Evolutionary conservation across 2,888 invertebrate genomes (phyloP), one percentile per base, ranked within the genome.

Genomic region (Hyposoter didymator): DNA sequence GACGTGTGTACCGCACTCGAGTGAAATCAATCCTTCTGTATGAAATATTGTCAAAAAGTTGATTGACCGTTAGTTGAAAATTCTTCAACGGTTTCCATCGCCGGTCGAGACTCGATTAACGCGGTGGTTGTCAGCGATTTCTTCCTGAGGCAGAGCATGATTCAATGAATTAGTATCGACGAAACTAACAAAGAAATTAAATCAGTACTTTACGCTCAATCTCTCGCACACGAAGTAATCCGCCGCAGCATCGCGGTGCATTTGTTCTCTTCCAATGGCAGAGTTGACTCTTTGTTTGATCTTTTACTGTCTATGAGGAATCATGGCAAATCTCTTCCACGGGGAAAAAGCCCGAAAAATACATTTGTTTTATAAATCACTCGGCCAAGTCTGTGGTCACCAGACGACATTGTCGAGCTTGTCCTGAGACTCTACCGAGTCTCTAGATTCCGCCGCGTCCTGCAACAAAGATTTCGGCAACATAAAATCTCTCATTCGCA

Each of bases 191-290:
- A 49, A 19, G 28, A 19, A 19, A 7, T 19, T 22, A 10, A 55
- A 22, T 2, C 19, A 8, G 22, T 55, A 22, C 10, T 3, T 22
- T 49, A 49, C 17, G 49, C n/a, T 4, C 19, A 4, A 22, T 55
- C 43, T 10, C 43, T 22, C 55, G n/a, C n/a, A n/a, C n/a, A 55
- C 32, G 55, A 49, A 49, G 52, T 28, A 69, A 67, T 55, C 82
- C 67, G 66, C 67, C 67, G 66, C 67, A 28, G 55, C 49, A 49
- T 52, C 32, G 66, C 32, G 66, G 62, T 59, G 49, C 79, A 87
- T 79, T 79, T 84, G 84, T 79, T 75, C 82, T 78, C 64, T 69
- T 85, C 83, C 85, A 87, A 87, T 88, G 86, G 82, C 85, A 86
- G 73, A 82, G 72, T 78, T 55, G 45, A 69, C 49, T 52, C 47